A percentile compares a stretch with the other conserved stretches of the same genome.
Conservation (phyloP, 2,113 vertebrate species). For the Colossoma macropomum region DNA sequence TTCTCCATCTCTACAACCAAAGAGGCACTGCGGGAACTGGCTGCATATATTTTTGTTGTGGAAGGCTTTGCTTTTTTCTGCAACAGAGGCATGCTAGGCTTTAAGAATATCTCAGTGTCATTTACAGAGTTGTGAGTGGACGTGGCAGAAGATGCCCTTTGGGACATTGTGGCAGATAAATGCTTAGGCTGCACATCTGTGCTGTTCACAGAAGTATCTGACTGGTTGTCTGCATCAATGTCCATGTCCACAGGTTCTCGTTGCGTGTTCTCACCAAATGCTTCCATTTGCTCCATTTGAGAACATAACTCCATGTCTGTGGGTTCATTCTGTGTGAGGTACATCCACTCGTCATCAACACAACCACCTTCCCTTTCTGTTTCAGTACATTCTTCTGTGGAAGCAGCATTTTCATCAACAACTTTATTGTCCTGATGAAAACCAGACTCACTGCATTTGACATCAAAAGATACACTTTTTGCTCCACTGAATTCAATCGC, state of each 20-base stretch:
- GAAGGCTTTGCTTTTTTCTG: slow-evolving; percentile 68
- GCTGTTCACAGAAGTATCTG: not conserved
- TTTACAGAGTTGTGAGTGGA: not conserved
- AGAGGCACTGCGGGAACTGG: slow-evolving; percentile 76
- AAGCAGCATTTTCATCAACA: not conserved
- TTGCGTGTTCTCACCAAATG: slow-evolving; percentile 22
- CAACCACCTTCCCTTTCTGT: slow-evolving; percentile 44
- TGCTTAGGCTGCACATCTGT: slow-evolving; percentile 54
- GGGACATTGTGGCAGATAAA: not conserved
- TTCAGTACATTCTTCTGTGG: not conserved
- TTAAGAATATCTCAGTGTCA: slow-evolving; percentile 74
- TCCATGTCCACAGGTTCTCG: slow-evolving; percentile 52
- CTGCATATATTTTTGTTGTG: slow-evolving; percentile 81
- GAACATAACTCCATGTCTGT: slow-evolving; percentile 62
- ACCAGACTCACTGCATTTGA: not conserved
- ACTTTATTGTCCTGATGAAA: not conserved
- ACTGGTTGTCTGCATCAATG: slow-evolving; percentile 36
- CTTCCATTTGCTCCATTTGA: slow-evolving; percentile 51
- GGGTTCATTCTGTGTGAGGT: slow-evolving; percentile 80
- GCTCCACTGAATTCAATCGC: not conserved
- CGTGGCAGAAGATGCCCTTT: slow-evolving; percentile 1
- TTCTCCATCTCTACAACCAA: slow-evolving; percentile 79
- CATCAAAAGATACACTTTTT: not conserved
- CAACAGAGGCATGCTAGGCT: slow-evolving; percentile 68
- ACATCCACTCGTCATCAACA: slow-evolving; percentile 59